These are phyloP conservation scores for Papilio demoleus DNA, from an alignment of 2,888 invertebrate genomes.

Conservation along the genomic window DNA sequence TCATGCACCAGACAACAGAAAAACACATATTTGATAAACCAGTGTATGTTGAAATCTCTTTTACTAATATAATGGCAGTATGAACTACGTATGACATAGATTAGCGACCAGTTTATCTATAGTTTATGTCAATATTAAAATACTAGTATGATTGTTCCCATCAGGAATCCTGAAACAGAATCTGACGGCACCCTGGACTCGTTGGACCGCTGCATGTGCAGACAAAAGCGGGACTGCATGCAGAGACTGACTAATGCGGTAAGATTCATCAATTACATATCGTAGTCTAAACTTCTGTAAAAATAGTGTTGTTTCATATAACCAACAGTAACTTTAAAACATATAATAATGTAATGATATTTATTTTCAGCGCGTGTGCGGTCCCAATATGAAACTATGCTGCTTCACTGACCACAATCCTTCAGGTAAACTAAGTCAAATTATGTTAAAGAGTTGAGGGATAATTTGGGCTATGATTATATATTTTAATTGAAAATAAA, in stretches of 20 bases:
- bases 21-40: slow-evolving; percentile 15
- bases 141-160: neutral
- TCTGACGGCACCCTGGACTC: slow-evolving; percentile 66
- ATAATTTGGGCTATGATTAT: too few relatives aligned
- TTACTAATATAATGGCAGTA: neutral
- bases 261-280: slow-evolving; percentile 43
- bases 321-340: too few relatives aligned
- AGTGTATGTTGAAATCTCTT: slow-evolving; percentile 19
- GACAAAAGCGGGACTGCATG: slow-evolving; percentile 59
- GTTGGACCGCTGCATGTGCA: slow-evolving; percentile 68
- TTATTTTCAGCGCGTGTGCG: slow-evolving; percentile 84
- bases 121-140: neutral
- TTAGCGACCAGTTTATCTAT: neutral
- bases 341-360: too few relatives aligned
- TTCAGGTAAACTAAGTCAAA: too few relatives aligned
- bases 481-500: too few relatives aligned
- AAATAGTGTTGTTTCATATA: too few relatives aligned
- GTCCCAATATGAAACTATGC: slow-evolving; percentile 85
- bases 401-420: slow-evolving; percentile 77
- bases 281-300: too few relatives aligned
- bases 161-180: slow-evolving; percentile 23
- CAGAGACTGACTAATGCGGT: slow-evolving; percentile 56
- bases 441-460: too few relatives aligned
- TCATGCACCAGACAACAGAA: slow-evolving; percentile 37
- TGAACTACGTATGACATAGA: neutral